phyloP scores from a whole-genome alignment of 2,888 invertebrate species.

The Achlya flavicornis region DNA sequence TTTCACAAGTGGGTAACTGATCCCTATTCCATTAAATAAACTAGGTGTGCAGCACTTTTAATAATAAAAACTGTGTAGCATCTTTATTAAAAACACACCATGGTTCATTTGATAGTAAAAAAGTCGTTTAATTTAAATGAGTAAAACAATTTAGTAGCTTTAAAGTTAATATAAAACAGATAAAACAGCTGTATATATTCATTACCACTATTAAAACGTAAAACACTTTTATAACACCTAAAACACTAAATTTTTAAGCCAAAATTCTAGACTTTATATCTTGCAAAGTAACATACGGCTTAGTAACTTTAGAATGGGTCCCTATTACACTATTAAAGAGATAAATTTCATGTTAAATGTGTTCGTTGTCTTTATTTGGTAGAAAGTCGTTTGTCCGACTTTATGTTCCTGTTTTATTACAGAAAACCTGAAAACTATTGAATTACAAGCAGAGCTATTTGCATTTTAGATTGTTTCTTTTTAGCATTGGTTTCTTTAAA shows the following conservation, averaged over 20 bases:
- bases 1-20: too few relatives aligned
- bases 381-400: not conserved
- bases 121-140: not conserved
- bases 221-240: not conserved
- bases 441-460: not conserved
- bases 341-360: constrained; percentile 4
- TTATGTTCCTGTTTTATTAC: not conserved
- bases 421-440: not conserved
- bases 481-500: not conserved
- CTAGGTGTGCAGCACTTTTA: too few relatives aligned
- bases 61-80: too few relatives aligned
- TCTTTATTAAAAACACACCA: too few relatives aligned
- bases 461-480: not conserved
- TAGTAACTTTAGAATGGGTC: constrained; percentile 1
- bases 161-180: not conserved
- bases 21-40: too few relatives aligned
- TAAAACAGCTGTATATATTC: not conserved
- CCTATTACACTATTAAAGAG: constrained; percentile 10
- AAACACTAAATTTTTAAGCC: not conserved
- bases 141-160: not conserved
- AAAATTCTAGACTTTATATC: not conserved
- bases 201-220: not conserved
- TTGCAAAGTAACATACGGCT: constrained; percentile 2
- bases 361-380: not conserved
- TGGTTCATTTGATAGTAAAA: too few relatives aligned